A percentile compares a stretch with the other conserved stretches of the same genome.
Evolutionary conservation across 1,140 invertebrate species (phyloP).

Genomic region (Ips nitidus): DNA sequence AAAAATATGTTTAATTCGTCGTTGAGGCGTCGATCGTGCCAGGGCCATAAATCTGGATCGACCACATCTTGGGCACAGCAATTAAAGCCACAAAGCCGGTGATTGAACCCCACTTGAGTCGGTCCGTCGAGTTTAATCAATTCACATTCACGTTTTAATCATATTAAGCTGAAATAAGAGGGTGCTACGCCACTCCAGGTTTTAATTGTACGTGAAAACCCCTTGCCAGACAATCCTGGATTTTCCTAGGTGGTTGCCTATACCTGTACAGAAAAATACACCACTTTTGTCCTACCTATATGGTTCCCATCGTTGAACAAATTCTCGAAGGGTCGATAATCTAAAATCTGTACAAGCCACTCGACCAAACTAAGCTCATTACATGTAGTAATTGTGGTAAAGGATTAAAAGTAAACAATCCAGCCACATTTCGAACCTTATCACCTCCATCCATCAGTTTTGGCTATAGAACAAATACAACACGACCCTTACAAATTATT

Average conservation of each 20-base stretch:
- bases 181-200: constrained; percentile 34
- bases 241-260: no score
- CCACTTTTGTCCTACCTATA: no score
- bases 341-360: constrained; percentile 20
- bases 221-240: no score
- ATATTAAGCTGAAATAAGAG: constrained; percentile 48
- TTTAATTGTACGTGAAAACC: constrained; percentile 34
- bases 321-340: no score
- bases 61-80: constrained; percentile 44
- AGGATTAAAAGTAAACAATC: constrained; percentile 46
- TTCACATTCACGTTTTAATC: constrained; percentile 49
- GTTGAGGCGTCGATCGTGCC: constrained; percentile 28
- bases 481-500: constrained; percentile 49
- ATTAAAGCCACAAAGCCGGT: constrained; percentile 42
- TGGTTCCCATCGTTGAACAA: no score
- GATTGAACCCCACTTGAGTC: constrained; percentile 43
- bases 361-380: constrained; percentile 25
- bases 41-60: constrained; percentile 38
- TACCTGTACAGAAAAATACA: no score
- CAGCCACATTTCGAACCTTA: constrained; percentile 40
- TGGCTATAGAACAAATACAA: constrained; percentile 35
- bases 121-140: constrained; percentile 45
- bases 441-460: constrained; percentile 42
- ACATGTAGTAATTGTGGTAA: constrained; percentile 40
- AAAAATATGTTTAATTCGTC: constrained; percentile 29